Base-by-base conservation (phyloP, 2,888 invertebrate species). In the Pardosa pseudoannulata region DNA sequence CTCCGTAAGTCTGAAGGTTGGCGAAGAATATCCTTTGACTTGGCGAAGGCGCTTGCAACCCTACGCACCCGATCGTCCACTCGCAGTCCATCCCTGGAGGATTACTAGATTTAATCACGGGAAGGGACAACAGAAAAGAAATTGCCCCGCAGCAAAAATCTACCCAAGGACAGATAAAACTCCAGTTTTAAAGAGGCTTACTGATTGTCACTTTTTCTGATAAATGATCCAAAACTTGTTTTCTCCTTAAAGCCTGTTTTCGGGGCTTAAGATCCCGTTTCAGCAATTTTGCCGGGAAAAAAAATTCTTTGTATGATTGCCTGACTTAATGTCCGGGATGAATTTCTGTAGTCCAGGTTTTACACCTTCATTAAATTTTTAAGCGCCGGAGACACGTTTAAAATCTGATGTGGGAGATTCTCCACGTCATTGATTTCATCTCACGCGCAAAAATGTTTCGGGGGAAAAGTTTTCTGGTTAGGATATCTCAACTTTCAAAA, bases 211-310 rank as follows among this genome's bases (percentile, higher is more conserved):
- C 78, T 78, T 85, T 76, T 85, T 64, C 78, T 85, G 78, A 78
- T 85, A 85, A 85, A 85, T 85, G 76, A 72, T 75, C 78, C 72
- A 76, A 85, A 85, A 85, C 83, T 85, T 85, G 83, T 85, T 85
- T 78, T 67, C 78, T 46, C 81, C 62, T 65, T 31, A 28, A 83
- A 83, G 70, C 76, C 46, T 65, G 65, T 65, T 29, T 65, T n/a
- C n/a, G 16, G 28, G 65, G 65, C n/a, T 31, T 65, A 56, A 65
- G 29, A 65, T 65, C 31, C 65, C 16, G 31, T 65, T 65, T 65
- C 29, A 65, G n/a, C 65, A 65, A 16, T 31, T 62, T 62, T 28
- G 16, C 5, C 23, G 27, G 28, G 5, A 27, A 50, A 62, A 62
- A 62, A 62, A 28, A 23, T 65, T 1, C 29, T 16, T 5, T 28